Base-by-base conservation (phyloP, 2,888 invertebrate species). In the Tachina lurida region DNA sequence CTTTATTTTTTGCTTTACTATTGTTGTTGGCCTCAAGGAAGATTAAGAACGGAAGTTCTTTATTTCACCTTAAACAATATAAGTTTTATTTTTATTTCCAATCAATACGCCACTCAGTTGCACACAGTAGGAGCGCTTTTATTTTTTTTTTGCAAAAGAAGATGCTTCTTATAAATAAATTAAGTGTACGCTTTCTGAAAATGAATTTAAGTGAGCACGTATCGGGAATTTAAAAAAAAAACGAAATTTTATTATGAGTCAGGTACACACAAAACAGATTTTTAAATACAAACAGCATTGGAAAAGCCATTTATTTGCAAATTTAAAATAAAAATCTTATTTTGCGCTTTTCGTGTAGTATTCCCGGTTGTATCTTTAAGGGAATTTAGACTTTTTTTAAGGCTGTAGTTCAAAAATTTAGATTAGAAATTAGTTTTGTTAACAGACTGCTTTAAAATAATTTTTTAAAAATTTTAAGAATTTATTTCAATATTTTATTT, bases 71-170 rank as follows among this genome's bases (percentile, higher is more conserved):
- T 45, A 31, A 76, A 56, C 31, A 39, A 67, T 43, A 76, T 45
- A 13, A 15, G 13, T 87, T 88, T 88, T 87, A 87, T 81, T 49
- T 70, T 76, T 62, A 82, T 76, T 80, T 78, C 73, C 79, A 47
- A 63, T 65, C 12, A 60, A 60, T 47, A 47, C 60, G 31, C 31
- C 31, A 47, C 70, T 19, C 17, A 41, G 17, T 43, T 15, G 41
- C 31, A 31, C 56, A 45, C 56, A 31, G 10, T 45, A 8, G 22
- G 43, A 15, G 31, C 3, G 22, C 3, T 22, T 22, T 22, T 22
- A 2, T 22, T 22, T 22, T 22, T 22, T 22, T 31, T 31, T 71
- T 19, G 9, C 8, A 2, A n/a, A 15, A 3, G n/a, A 43, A 52
- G 13, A 17, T 9, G 10, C 19, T 70, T 41, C 9, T 19, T 49